Percentiles rank a stretch among this genome's conserved stretches.
phyloP scores from a whole-genome alignment of 2,797 vertebrate species.

The Aulostomus chinensis region DNA sequence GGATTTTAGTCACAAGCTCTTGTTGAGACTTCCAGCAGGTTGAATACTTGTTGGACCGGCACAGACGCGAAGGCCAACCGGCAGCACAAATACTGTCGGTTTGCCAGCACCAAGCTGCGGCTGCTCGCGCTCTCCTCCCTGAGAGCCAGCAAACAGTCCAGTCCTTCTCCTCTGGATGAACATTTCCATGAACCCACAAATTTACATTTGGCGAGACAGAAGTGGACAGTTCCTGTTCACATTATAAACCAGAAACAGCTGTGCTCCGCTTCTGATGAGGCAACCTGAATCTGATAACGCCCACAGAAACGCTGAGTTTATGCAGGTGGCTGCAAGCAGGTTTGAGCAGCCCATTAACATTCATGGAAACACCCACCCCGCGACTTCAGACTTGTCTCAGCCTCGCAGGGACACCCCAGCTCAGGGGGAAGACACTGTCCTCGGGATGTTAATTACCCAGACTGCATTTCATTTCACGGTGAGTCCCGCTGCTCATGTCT shows the following conservation, averaged over 20 bases:
- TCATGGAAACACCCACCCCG: constrained; percentile 30
- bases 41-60: too few species aligned
- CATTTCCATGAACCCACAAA: not conserved
- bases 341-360: constrained; percentile 36
- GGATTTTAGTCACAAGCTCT: too few species aligned
- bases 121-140: too few species aligned
- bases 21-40: too few species aligned
- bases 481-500: constrained; percentile 18
- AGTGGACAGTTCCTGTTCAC: constrained; percentile 6
- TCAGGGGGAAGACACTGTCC: constrained; percentile 5
- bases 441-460: constrained; percentile 22
- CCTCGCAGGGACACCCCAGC: not conserved
- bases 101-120: too few species aligned
- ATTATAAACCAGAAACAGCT: constrained; percentile 9
- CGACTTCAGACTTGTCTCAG: constrained; percentile 29
- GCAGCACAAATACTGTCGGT: too few species aligned
- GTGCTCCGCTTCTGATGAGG: constrained; percentile 24
- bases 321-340: constrained; percentile 22
- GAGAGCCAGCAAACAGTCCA: too few species aligned
- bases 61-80: too few species aligned
- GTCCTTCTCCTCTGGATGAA: too few species aligned
- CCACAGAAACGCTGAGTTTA: constrained; percentile 29
- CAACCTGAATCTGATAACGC: constrained; percentile 18
- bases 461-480: constrained; percentile 9
- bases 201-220: too few species aligned